phyloP scores from a whole-genome alignment of 2,888 invertebrate species.

The Eupithecia inturbata region DNA sequence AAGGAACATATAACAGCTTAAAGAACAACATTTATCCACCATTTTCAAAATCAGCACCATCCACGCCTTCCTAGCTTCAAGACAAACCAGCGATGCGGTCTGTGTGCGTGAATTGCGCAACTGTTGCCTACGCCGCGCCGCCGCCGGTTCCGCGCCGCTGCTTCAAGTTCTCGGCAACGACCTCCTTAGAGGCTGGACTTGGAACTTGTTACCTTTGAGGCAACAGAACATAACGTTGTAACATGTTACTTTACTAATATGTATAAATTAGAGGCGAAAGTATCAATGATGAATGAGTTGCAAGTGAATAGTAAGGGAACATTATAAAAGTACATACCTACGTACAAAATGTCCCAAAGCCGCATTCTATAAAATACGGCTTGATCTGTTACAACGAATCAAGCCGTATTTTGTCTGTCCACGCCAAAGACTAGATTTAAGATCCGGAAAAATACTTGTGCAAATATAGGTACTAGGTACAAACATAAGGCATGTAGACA shows the following conservation, averaged over 20 bases:
- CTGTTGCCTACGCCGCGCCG: slow-evolving; percentile 51
- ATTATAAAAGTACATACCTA: no score
- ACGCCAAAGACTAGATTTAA: not conserved
- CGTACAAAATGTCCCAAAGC: no score
- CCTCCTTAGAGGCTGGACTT: slow-evolving; percentile 65
- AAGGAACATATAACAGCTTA: no score
- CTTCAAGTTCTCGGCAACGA: slow-evolving; percentile 77
- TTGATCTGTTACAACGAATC: not conserved
- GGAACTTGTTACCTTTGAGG: slow-evolving; percentile 12
- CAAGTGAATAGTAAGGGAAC: not conserved
- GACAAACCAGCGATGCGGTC: slow-evolving; percentile 33
- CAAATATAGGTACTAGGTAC: not conserved
- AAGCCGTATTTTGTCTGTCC: not conserved
- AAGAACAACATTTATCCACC: no score
- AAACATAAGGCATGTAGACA: not conserved
- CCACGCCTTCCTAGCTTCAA: slow-evolving; percentile 9
- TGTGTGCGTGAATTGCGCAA: slow-evolving; percentile 70
- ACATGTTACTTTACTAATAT: slow-evolving; percentile 12
- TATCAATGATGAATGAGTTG: not conserved
- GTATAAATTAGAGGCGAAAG: not conserved
- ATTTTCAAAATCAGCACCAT: slow-evolving; percentile 7
- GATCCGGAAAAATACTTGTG: not conserved
- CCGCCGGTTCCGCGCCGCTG: slow-evolving; percentile 60
- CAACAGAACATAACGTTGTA: not conserved
- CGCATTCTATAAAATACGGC: no score